phyloP scores from a whole-genome alignment of 2,888 invertebrate species.

The Xylota segnis region DNA sequence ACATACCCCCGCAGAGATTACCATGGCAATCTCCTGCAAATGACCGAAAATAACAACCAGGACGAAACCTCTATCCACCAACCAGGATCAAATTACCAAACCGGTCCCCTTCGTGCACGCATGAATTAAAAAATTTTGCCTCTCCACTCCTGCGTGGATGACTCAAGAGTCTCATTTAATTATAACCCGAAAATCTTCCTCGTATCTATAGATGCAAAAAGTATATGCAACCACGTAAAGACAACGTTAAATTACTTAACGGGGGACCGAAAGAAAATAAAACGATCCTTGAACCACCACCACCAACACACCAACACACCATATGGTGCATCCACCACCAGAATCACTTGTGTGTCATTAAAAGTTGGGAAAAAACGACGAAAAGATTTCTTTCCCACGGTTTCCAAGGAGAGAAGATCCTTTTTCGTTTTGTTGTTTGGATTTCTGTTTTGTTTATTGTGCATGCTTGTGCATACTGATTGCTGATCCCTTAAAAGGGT shows the following conservation, averaged over 20 bases:
- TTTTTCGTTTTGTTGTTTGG: slow-evolving; percentile 49
- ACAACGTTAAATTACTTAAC: slow-evolving; percentile 61
- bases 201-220: slow-evolving; percentile 35
- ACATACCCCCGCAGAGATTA: slow-evolving; percentile 63
- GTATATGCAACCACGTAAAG: slow-evolving; percentile 34
- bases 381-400: slow-evolving; percentile 69
- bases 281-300: slow-evolving; percentile 64
- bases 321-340: slow-evolving; percentile 62
- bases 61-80: slow-evolving; percentile 58
- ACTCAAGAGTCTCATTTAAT: slow-evolving; percentile 51
- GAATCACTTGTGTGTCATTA: slow-evolving; percentile 74
- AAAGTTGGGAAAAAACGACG: slow-evolving; percentile 52
- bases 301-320: too few species aligned
- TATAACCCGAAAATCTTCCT: slow-evolving; percentile 54
- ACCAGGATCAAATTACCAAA: slow-evolving; percentile 71
- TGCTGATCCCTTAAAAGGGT: slow-evolving; percentile 63
- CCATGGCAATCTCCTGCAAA: slow-evolving; percentile 58
- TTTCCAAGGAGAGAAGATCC: slow-evolving; percentile 65
- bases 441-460: slow-evolving; percentile 66
- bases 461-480: slow-evolving; percentile 74
- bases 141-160: slow-evolving; percentile 24
- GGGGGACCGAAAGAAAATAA: slow-evolving; percentile 61
- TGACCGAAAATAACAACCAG: slow-evolving; percentile 55
- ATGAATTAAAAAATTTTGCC: slow-evolving; percentile 44
- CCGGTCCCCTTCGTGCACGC: slow-evolving; percentile 56